phyloP scores from a whole-genome alignment of 2,797 vertebrate genomes.

The Peromyscus nudipes region DNA sequence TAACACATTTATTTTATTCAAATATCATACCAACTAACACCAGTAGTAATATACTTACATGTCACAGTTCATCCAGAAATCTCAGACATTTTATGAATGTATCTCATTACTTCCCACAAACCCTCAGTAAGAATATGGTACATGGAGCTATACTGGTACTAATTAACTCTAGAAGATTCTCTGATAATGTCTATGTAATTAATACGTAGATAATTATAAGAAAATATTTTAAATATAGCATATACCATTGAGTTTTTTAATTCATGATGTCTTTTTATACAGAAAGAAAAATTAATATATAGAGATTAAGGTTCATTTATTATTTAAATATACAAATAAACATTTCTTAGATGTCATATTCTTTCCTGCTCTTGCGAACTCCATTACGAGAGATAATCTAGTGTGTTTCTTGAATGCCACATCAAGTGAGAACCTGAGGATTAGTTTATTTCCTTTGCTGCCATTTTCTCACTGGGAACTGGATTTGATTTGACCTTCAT shows the following conservation, averaged over 20 bases:
- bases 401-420: constrained; percentile 12
- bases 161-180: constrained; percentile 31
- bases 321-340: constrained; percentile 49
- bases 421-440: constrained; percentile 35
- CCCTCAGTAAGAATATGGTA: neutral
- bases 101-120: constrained; percentile 44
- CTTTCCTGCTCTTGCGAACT: neutral
- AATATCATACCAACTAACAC: constrained; percentile 41
- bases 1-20: constrained; percentile 43
- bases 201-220: constrained; percentile 26
- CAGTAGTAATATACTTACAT: constrained; percentile 53
- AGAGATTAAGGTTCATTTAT: constrained; percentile 3
- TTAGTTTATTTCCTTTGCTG: constrained; percentile 53
- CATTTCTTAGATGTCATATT: constrained; percentile 30
- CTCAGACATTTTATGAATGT: constrained; percentile 39
- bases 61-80: constrained; percentile 32
- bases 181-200: constrained; percentile 41
- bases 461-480: constrained; percentile 37
- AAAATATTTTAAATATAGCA: constrained; percentile 51
- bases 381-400: neutral
- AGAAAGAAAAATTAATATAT: constrained; percentile 37
- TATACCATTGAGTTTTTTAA: neutral
- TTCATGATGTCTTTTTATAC: neutral
- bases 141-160: constrained; percentile 63
- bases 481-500: constrained; percentile 62